Conservation (phyloP, 2,113 vertebrate genomes). For the Callospermophilus lateralis region DNA sequence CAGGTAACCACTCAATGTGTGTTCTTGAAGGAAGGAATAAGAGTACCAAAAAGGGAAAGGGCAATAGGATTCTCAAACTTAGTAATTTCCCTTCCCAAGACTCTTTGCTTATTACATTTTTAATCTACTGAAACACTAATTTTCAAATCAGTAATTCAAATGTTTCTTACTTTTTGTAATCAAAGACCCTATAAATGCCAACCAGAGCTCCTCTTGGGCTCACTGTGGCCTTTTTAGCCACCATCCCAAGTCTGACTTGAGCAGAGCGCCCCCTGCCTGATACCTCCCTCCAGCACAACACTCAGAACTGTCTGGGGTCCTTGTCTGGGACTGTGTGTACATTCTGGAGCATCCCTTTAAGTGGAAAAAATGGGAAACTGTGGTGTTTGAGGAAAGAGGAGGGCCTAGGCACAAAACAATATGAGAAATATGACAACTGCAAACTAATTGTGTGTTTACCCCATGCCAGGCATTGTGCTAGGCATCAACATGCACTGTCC, state of each 20-base stretch:
- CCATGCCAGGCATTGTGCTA: constrained; percentile 65
- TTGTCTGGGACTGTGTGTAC: background rate
- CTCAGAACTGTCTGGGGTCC: background rate
- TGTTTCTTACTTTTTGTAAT: constrained; percentile 2
- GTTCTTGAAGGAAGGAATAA: background rate
- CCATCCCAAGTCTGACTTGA: background rate
- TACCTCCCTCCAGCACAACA: background rate
- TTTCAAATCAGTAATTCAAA: background rate
- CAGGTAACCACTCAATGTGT: constrained; percentile 38
- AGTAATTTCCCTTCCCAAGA: background rate
- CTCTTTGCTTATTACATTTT: background rate
- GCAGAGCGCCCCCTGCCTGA: constrained; percentile 36
- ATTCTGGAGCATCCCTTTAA: background rate
- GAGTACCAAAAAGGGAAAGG: background rate
- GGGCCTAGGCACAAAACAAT: background rate
- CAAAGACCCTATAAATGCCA: background rate
- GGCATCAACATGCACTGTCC: background rate
- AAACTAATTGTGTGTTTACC: constrained; percentile 60
- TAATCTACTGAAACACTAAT: background rate
- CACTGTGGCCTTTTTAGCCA: background rate
- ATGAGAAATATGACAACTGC: background rate
- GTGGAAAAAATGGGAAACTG: background rate
- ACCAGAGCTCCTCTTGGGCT: background rate
- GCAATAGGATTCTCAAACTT: background rate
- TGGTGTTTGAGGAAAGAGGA: background rate